Evolutionary conservation across 92 coral and sea anemone genomes (phyloP), one percentile per base, ranked within the genome.

Genomic region (Ricordea florida): DNA sequence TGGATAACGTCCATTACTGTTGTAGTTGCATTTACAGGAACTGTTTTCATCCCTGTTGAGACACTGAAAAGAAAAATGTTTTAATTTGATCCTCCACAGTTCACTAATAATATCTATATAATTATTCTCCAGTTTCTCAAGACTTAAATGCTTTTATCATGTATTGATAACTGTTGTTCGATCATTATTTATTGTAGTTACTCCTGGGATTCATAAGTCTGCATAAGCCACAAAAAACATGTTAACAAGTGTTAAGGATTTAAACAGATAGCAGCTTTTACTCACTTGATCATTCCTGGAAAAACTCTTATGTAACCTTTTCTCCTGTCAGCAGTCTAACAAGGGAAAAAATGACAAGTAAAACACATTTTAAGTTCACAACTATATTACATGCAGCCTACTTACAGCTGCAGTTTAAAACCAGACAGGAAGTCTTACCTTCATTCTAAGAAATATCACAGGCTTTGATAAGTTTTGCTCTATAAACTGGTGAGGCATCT

Each of bases 401-500:
- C 9, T 15, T 7, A 15, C 24, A 13, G 24, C 24, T 16, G 1
- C 10, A 13, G 21, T 28, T 20, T 33, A 64, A 10, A 3, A 16
- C 7, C 5, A 34, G 5, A 5, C 6, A 57, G 17, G 0, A 60
- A 41, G 6, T 6, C 29, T 26, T 63, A 94, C 98, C 92, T 91
- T 91, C 74, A 88, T 88, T 66, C 97, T 77, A 5, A 94, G 92
- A 41, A 94, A 94, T 34, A 94, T 91, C 36, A 94, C 31, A 10
- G 98, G 94, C 57, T 84, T 88, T 51, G 85, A 30, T 40, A 62
- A 64, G 38, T 80, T 89, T 48, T 72, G 64, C 57, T 87, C 93
- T 25, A 57, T 75, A 79, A 94, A 91, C 64, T 94, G 98, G 33
- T 88, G 85, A n/a, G 97, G 98, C 60, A 82, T 82, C 75, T 94